These are phyloP conservation scores for Caenorhabditis sp. DNA, from an alignment of 2,888 invertebrate species.

Conservation along the genomic window DNA sequence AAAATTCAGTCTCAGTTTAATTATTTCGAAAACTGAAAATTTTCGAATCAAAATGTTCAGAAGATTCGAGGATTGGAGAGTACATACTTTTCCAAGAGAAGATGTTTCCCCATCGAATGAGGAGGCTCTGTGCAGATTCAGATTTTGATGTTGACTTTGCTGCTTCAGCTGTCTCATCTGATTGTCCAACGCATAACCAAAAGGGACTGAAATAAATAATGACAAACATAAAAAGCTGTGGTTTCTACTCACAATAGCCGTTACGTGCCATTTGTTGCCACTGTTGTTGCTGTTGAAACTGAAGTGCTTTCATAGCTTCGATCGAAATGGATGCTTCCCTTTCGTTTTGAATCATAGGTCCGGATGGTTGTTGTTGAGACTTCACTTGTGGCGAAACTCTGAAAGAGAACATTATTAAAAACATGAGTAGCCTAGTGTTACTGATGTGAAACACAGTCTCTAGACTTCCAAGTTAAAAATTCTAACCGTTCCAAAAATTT, in stretches of 20 bases:
- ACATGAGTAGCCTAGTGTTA: not conserved
- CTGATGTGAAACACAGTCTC: not conserved
- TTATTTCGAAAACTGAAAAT: too few species aligned
- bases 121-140: not conserved
- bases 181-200: not conserved
- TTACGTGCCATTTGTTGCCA: conserved; percentile 12
- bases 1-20: too few species aligned
- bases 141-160: conserved; percentile 1
- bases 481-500: conserved; percentile 38
- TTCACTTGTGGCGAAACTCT: conserved; percentile 51
- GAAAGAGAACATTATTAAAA: conserved; percentile 9
- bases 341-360: conserved; percentile 33
- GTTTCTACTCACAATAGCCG: not conserved
- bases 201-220: not conserved
- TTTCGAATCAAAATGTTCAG: too few species aligned
- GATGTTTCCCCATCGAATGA: not conserved
- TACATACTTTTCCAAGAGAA: not conserved
- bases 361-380: conserved; percentile 26
- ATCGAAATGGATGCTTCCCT: conserved; percentile 26
- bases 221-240: not conserved
- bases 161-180: conserved; percentile 18
- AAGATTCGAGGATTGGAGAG: not conserved
- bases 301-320: conserved; percentile 11
- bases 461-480: not conserved
- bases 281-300: conserved; percentile 27